Percentiles rank a stretch among this genome's conserved stretches.
These are phyloP conservation scores for Rana temporaria DNA, from an alignment of 2,113 vertebrate genomes.

Conservation along the genomic window DNA sequence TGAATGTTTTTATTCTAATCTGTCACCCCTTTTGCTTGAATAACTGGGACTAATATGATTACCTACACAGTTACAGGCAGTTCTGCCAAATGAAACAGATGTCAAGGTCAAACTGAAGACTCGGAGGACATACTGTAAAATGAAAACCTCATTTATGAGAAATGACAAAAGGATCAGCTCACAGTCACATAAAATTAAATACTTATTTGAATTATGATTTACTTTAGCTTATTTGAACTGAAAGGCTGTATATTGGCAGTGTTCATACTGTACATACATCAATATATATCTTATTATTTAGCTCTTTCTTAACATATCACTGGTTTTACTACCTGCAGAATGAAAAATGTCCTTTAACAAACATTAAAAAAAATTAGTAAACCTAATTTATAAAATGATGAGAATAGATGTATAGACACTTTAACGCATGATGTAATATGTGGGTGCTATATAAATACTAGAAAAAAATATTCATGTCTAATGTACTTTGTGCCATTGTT, in stretches of 20 bases:
- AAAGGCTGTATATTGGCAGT: background rate
- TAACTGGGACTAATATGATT: conserved; percentile 48
- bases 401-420: no score
- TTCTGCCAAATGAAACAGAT: conserved; percentile 49
- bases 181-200: conserved; percentile 3
- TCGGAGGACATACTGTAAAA: conserved; percentile 34
- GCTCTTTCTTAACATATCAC: background rate
- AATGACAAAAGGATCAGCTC: conserved; percentile 5
- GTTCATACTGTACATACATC: background rate
- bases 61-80: conserved; percentile 37
- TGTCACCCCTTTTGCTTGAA: conserved; percentile 42
- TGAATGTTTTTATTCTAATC: conserved; percentile 24
- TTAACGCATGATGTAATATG: no score
- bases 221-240: background rate
- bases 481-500: no score
- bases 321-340: no score
- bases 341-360: no score
- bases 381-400: no score
- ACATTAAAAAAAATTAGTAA: no score
- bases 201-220: background rate
- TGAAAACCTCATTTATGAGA: conserved; percentile 7
- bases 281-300: background rate
- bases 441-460: no score
- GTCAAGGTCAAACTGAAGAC: conserved; percentile 36
- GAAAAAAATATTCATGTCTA: no score